Evolutionary conservation across 2,113 vertebrate species (phyloP).

Genomic region (Ceyx melanurus): DNA sequence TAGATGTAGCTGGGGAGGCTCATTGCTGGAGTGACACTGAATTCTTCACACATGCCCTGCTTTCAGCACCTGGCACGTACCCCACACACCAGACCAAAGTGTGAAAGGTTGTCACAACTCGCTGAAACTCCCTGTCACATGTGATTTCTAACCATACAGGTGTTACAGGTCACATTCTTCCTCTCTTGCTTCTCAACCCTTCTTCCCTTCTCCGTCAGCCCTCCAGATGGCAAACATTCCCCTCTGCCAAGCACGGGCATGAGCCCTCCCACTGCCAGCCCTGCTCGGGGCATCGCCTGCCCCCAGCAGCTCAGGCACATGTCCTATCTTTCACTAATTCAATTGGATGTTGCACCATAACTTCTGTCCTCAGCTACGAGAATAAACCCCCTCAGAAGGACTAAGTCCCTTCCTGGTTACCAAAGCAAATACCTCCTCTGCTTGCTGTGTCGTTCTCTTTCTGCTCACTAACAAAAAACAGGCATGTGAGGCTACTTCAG

Average conservation of each 20-base stretch:
- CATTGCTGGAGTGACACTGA: background rate
- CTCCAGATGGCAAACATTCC: background rate
- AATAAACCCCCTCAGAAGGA: background rate
- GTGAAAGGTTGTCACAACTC: background rate
- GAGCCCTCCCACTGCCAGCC: background rate
- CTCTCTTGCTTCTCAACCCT: background rate
- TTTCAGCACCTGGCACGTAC: background rate
- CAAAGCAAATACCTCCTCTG: background rate
- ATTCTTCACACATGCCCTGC: rapidly evolving
- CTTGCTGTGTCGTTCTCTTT: background rate
- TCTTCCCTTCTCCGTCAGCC: background rate
- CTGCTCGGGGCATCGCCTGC: rapidly evolving
- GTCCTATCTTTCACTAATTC: background rate
- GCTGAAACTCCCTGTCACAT: rapidly evolving
- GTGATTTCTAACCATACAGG: background rate
- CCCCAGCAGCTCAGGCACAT: background rate
- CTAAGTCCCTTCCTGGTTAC: background rate
- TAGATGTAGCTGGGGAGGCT: background rate
- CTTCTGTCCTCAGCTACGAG: background rate
- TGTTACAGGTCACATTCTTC: background rate
- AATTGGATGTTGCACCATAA: background rate
- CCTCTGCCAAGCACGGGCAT: background rate
- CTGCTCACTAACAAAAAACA: background rate
- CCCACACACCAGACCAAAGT: rapidly evolving
- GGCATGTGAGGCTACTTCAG: background rate